Percentiles rank a stretch among this genome's conserved stretches.
These are phyloP conservation scores for Scaptomyza parva DNA, from an alignment of 2,888 invertebrate genomes.

Conservation along the genomic window DNA sequence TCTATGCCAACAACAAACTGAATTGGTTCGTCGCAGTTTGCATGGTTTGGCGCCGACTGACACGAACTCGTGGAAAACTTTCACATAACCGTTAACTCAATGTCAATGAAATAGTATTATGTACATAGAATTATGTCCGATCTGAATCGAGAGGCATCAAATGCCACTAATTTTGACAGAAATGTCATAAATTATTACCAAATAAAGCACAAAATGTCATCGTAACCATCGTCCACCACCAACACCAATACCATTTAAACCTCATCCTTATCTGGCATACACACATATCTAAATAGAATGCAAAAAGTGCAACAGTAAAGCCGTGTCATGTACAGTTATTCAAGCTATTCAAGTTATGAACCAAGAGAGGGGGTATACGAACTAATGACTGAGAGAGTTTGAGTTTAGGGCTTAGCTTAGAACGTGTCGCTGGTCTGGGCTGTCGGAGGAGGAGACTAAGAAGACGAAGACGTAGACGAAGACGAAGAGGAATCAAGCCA, in stretches of 20 bases:
- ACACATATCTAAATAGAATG: slow-evolving; percentile 13
- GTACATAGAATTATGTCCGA: slow-evolving; percentile 1
- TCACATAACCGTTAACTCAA: slow-evolving; percentile 17
- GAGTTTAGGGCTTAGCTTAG: background rate
- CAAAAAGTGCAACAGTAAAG: too few relatives aligned
- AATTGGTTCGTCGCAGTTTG: background rate
- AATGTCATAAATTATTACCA: background rate
- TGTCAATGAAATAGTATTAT: background rate
- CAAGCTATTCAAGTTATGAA: background rate
- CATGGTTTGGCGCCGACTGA: background rate
- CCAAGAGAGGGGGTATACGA: background rate
- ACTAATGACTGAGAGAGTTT: background rate
- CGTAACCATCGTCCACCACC: slow-evolving; percentile 28
- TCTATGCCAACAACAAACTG: slow-evolving; percentile 2
- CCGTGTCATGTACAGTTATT: background rate
- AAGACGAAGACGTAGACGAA: background rate
- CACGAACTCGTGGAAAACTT: background rate
- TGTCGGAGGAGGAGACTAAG: slow-evolving; percentile 17
- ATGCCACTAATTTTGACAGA: slow-evolving; percentile 32
- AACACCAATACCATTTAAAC: slow-evolving; percentile 14
- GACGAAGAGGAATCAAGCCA: background rate
- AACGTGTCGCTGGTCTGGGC: slow-evolving; percentile 34
- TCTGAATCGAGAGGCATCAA: slow-evolving; percentile 9
- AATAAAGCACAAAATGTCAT: slow-evolving; percentile 28
- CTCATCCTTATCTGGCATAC: slow-evolving; percentile 28